A percentile compares a stretch with the other conserved stretches of the same genome.
Conservation (phyloP, 2,888 invertebrate species). For the Lepeophtheirus nordmannii region DNA sequence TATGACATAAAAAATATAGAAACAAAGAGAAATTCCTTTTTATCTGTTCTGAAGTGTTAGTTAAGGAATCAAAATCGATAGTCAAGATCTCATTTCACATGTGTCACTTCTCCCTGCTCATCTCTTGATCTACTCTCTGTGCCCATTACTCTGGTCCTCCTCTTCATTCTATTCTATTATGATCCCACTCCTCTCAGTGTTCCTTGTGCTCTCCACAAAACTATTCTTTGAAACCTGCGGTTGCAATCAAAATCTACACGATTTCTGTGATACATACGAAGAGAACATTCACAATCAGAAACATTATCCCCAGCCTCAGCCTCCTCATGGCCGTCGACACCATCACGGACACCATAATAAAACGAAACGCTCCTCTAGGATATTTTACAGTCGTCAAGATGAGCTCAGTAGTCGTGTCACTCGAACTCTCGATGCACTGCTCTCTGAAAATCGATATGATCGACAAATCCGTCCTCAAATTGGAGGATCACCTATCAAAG, state of each 20-base stretch:
- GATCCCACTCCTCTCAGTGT: neutral
- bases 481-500: slow-evolving; percentile 32
- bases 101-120: too few relatives aligned
- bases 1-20: too few relatives aligned
- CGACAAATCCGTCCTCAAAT: slow-evolving; percentile 35
- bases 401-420: neutral
- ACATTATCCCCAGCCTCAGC: too few relatives aligned
- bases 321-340: neutral
- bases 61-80: too few relatives aligned
- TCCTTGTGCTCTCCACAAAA: neutral
- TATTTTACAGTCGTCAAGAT: neutral
- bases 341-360: neutral
- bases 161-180: neutral
- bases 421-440: neutral
- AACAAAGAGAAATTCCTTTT: too few relatives aligned
- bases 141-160: too few relatives aligned
- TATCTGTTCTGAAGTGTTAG: too few relatives aligned
- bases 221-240: neutral
- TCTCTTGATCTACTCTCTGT: too few relatives aligned
- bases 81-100: too few relatives aligned
- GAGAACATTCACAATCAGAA: neutral
- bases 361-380: neutral
- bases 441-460: slow-evolving; percentile 31
- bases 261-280: slow-evolving; percentile 4
- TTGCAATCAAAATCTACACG: neutral